A percentile compares a stretch with the other conserved stretches of the same genome.
phyloP scores from a whole-genome alignment of 2,888 invertebrate genomes.

The Melinopterus prodromus region DNA sequence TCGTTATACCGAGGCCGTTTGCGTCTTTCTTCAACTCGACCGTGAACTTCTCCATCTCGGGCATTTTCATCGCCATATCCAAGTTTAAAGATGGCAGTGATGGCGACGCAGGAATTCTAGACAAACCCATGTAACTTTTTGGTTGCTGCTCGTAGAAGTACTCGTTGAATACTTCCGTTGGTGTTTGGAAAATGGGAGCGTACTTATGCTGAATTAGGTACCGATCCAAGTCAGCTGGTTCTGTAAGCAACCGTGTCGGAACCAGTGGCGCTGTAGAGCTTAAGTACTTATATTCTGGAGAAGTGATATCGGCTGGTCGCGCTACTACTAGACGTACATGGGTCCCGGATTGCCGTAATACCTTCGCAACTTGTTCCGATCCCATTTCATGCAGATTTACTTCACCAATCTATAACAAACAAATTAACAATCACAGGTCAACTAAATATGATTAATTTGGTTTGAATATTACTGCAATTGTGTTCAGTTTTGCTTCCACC shows the following conservation, averaged over 20 bases:
- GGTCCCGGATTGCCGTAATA: slow-evolving; percentile 93
- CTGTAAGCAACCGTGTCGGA: slow-evolving; percentile 79
- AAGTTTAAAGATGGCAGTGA: slow-evolving; percentile 62
- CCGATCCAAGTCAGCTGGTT: slow-evolving; percentile 86
- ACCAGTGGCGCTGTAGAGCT: slow-evolving; percentile 70
- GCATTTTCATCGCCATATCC: slow-evolving; percentile 71
- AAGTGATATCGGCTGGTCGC: slow-evolving; percentile 81
- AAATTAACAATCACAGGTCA: neutral
- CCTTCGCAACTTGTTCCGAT: slow-evolving; percentile 96
- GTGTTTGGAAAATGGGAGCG: slow-evolving; percentile 70
- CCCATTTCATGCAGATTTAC: slow-evolving; percentile 94
- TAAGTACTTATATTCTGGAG: slow-evolving; percentile 66
- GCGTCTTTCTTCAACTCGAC: slow-evolving; percentile 93
- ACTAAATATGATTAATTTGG: too few relatives aligned
- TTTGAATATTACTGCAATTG: neutral
- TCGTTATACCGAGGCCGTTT: slow-evolving; percentile 94
- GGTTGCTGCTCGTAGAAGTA: slow-evolving; percentile 40
- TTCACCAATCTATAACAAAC: slow-evolving; percentile 57
- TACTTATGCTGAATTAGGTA: slow-evolving; percentile 86
- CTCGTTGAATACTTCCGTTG: slow-evolving; percentile 46
- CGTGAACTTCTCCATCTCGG: slow-evolving; percentile 93
- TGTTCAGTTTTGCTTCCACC: too few relatives aligned
- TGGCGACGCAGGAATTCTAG: slow-evolving; percentile 59
- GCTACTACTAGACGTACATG: slow-evolving; percentile 95
- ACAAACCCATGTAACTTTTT: slow-evolving; percentile 52